Conservation (phyloP, 2,797 vertebrate genomes). For the Enteromius viviparus region DNA sequence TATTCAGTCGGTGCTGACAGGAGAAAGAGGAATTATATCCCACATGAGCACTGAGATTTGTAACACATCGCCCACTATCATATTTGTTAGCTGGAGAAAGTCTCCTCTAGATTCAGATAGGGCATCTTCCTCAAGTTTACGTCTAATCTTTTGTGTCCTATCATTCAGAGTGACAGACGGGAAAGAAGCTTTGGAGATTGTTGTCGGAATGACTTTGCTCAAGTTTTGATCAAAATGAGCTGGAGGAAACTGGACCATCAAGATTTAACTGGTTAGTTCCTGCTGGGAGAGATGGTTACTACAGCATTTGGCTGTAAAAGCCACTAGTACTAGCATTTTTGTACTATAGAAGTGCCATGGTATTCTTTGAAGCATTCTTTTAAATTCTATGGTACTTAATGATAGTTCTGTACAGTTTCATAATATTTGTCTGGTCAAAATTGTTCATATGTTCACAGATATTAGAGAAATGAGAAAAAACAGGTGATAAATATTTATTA, state of each 20-base stretch:
- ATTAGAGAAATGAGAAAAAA: not conserved
- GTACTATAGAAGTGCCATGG: not conserved
- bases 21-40: conserved; percentile 73
- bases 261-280: not conserved
- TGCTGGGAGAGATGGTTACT: not conserved
- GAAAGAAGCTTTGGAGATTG: conserved; percentile 75
- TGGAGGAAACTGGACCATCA: conserved; percentile 69
- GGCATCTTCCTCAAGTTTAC: conserved; percentile 77
- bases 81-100: conserved; percentile 66
- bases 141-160: conserved; percentile 75
- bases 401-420: not conserved
- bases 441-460: not conserved
- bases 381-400: not conserved
- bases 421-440: not conserved
- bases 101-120: conserved; percentile 81
- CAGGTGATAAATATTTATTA: not conserved
- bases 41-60: conserved; percentile 76
- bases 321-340: not conserved
- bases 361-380: not conserved
- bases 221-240: conserved; percentile 70
- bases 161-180: conserved; percentile 70
- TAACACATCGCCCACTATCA: conserved; percentile 75
- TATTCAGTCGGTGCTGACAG: conserved; percentile 74
- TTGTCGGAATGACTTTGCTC: conserved; percentile 70
- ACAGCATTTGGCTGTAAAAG: not conserved